A percentile compares a stretch with the other conserved stretches of the same genome.
These are phyloP conservation scores for Meta bourneti DNA, from an alignment of 2,888 invertebrate species.

Conservation along the genomic window DNA sequence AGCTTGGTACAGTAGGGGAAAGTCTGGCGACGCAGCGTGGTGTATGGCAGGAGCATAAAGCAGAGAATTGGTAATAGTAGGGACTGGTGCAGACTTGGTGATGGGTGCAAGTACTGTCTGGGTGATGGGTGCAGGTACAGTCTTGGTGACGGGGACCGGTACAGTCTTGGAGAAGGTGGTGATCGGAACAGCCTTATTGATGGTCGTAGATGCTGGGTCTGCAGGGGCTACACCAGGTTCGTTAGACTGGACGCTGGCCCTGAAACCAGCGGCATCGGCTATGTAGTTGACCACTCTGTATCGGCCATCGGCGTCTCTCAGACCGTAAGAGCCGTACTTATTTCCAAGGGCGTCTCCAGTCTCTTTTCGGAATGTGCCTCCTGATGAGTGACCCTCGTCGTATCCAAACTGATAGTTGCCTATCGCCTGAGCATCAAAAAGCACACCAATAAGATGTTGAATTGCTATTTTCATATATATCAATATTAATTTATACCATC, in stretches of 20 bases:
- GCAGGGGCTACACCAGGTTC: constrained; percentile 77
- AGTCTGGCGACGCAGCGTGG: constrained; percentile 36
- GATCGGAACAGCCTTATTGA: constrained; percentile 66
- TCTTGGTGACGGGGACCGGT: background rate
- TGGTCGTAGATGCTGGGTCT: constrained; percentile 70
- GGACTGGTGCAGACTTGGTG: background rate
- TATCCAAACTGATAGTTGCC: constrained; percentile 78
- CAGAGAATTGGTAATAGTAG: constrained; percentile 14
- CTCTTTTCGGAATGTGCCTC: constrained; percentile 78
- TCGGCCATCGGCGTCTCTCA: constrained; percentile 77
- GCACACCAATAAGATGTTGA: background rate
- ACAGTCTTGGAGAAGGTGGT: constrained; percentile 2
- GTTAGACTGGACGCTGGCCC: constrained; percentile 77
- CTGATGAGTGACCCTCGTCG: constrained; percentile 77
- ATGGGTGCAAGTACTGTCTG: background rate
- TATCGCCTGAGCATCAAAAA: constrained; percentile 50
- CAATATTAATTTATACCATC: too few species aligned
- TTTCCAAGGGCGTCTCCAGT: constrained; percentile 76
- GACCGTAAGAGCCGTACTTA: constrained; percentile 77
- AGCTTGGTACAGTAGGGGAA: constrained; percentile 47
- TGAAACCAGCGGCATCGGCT: constrained; percentile 77
- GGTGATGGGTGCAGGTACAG: background rate
- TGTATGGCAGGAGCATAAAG: constrained; percentile 18
- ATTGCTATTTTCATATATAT: too few species aligned
- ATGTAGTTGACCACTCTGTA: constrained; percentile 78